Conservation (phyloP, 2,888 invertebrate genomes). For the Gastrophysa polygoni region DNA sequence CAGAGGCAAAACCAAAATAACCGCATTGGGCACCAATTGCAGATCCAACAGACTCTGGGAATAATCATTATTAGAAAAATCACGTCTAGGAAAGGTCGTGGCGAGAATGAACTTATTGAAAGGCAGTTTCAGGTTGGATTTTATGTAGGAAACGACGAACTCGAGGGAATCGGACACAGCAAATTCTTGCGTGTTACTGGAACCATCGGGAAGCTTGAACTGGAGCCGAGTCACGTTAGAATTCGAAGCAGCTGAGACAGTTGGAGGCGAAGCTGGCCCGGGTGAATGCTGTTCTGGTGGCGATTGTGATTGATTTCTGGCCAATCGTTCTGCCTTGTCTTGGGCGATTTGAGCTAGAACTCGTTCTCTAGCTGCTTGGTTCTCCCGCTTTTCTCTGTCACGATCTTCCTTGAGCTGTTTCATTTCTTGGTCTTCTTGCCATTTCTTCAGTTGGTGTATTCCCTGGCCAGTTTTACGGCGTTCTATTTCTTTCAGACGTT, state of each 20-base stretch:
- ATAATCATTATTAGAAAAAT: constrained; percentile 65
- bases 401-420: constrained; percentile 75
- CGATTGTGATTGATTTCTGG: constrained; percentile 47
- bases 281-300: constrained; percentile 19
- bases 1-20: constrained; percentile 73
- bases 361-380: constrained; percentile 75
- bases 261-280: constrained; percentile 23
- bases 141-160: constrained; percentile 59
- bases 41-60: constrained; percentile 67
- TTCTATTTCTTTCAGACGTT: constrained; percentile 66
- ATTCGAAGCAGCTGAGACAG: constrained; percentile 28
- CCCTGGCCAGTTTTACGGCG: constrained; percentile 77
- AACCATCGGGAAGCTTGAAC: constrained; percentile 85
- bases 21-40: constrained; percentile 76
- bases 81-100: constrained; percentile 77
- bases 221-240: constrained; percentile 74
- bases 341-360: constrained; percentile 84
- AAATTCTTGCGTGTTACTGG: constrained; percentile 75
- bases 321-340: constrained; percentile 75
- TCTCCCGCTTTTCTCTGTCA: constrained; percentile 76
- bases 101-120: constrained; percentile 72
- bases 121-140: constrained; percentile 52
- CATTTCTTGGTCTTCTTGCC: constrained; percentile 76
- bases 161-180: constrained; percentile 68
- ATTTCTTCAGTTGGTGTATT: constrained; percentile 71